A percentile compares a stretch with the other conserved stretches of the same genome.
phyloP scores from a whole-genome alignment of 2,113 vertebrate genomes.

The Anser brachyrhynchus region DNA sequence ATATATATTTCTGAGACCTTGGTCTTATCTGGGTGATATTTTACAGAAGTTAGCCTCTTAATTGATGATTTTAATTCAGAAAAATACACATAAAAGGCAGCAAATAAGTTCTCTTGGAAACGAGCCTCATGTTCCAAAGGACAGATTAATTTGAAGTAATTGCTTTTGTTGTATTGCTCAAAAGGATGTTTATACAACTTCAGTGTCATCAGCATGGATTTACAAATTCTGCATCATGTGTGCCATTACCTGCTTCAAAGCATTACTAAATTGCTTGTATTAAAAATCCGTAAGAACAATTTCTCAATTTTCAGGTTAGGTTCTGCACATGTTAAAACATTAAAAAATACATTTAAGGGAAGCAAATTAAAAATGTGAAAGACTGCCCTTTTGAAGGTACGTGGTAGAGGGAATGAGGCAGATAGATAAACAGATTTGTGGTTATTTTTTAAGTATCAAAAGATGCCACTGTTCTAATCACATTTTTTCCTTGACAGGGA shows the following conservation, averaged over 20 bases:
- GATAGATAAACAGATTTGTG: slow-evolving; percentile 4
- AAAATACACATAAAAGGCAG: not conserved
- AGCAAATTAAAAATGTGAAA: slow-evolving; percentile 21
- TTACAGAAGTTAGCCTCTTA: not conserved
- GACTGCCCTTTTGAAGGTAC: not conserved
- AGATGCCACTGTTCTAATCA: slow-evolving; percentile 3
- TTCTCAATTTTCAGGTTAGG: slow-evolving; percentile 47
- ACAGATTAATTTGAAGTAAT: not conserved
- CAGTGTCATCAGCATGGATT: slow-evolving; percentile 4
- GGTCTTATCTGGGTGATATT: not conserved
- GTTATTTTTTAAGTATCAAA: slow-evolving; percentile 36
- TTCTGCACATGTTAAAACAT: slow-evolving; percentile 39
- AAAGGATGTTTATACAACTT: not conserved
- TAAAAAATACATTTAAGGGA: slow-evolving; percentile 54
- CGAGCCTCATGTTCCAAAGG: not conserved
- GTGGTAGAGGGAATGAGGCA: not conserved
- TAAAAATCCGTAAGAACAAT: slow-evolving; percentile 64
- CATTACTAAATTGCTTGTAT: slow-evolving; percentile 64
- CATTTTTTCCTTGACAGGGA: slow-evolving; percentile 39
- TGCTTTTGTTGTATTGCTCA: not conserved
- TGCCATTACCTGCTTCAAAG: slow-evolving; percentile 60
- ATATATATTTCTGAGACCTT: not conserved
- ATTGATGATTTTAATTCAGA: not conserved
- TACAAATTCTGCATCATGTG: slow-evolving; percentile 45
- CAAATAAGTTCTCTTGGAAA: not conserved